Evolutionary conservation across 2,797 vertebrate species (phyloP), one percentile per base, ranked within the genome.

Genomic region (Ctenopoma multispine): DNA sequence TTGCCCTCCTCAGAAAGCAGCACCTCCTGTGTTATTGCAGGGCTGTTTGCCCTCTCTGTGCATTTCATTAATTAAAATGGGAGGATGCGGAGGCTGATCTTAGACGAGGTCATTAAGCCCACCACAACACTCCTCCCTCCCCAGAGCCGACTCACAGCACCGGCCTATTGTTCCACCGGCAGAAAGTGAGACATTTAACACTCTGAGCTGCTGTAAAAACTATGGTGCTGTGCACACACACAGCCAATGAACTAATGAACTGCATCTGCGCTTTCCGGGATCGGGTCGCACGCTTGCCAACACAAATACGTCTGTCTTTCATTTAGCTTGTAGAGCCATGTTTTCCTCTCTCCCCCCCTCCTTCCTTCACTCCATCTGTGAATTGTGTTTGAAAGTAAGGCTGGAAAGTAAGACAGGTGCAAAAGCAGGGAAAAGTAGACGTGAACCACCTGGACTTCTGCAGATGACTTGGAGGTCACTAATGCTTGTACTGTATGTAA

Each of bases 61-160:
- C 82, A 82, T 91, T 90, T 90, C 85, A 89, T 90, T 90, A 92
- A 92, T 89, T 88, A 89, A 89, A 86, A 87, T 82, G 81, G 85
- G 87, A 86, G 83, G 86, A 87, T 70, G 59, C 64, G 10, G 79
- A 83, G 84, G 84, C 80, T 70, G 51, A 70, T 81, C 81, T 56
- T 69, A 91, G 83, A 86, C 81, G 72, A 75, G 90, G 89, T 90
- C 89, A 90, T 90, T 91, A 91, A 90, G 82, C 82, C 84, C 81
- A 86, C 84, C 72, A 84, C 82, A 85, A 88, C 90, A 89, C 84
- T 82, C 89, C 83, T 83, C 87, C 86, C 73, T 86, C 83, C 80
- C 68, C 72, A 76, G 82, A 88, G 79, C 83, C 64, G 24, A 75
- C 77, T 82, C 82, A 63, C 80, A 88, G 85, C 69, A 77, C 74